Conservation (phyloP, 30 jellyfish, hydroid and myxozoan species). For the Catostylus mosaicus region DNA sequence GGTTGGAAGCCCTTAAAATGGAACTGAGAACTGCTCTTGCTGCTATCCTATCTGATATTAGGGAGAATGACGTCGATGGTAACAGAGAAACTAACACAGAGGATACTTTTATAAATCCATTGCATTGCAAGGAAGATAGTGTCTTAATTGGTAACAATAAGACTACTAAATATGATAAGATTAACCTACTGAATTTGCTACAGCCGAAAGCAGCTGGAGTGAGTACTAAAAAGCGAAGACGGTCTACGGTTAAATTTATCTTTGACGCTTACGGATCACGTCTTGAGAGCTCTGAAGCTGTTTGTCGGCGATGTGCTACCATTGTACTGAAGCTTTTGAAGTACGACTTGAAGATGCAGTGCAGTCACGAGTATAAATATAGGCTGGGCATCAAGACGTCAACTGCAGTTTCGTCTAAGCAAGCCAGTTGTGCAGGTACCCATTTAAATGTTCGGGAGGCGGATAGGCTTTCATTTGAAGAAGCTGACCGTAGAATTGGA, state of each 20-base stretch:
- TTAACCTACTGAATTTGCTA: slow-evolving; percentile 24
- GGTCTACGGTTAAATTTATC: slow-evolving; percentile 4
- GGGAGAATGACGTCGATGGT: not conserved
- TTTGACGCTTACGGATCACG: slow-evolving; percentile 21
- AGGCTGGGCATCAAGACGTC: not conserved
- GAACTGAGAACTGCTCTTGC: slow-evolving; percentile 20
- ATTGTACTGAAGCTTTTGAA: slow-evolving; percentile 9
- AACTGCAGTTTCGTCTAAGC: not conserved
- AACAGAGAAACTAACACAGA: too few relatives aligned
- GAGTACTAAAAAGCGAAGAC: not conserved
- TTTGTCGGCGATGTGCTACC: slow-evolving; percentile 23
- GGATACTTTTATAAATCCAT: too few relatives aligned
- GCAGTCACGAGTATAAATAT: slow-evolving; percentile 7
- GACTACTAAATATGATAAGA: not conserved
- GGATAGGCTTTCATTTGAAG: not conserved
- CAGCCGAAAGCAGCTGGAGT: not conserved
- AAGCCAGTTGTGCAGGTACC: not conserved
- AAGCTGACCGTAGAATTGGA: not conserved
- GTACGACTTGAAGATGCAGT: slow-evolving; percentile 57
- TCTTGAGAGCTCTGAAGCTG: not conserved
- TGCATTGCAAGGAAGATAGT: too few relatives aligned
- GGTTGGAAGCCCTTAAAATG: slow-evolving; percentile 19
- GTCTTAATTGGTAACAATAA: too few relatives aligned
- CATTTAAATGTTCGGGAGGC: not conserved
- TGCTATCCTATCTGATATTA: not conserved